Evolutionary conservation across 2,888 invertebrate species (phyloP), one percentile per base, ranked within the genome.

Genomic region (Ochropacha duplaris): DNA sequence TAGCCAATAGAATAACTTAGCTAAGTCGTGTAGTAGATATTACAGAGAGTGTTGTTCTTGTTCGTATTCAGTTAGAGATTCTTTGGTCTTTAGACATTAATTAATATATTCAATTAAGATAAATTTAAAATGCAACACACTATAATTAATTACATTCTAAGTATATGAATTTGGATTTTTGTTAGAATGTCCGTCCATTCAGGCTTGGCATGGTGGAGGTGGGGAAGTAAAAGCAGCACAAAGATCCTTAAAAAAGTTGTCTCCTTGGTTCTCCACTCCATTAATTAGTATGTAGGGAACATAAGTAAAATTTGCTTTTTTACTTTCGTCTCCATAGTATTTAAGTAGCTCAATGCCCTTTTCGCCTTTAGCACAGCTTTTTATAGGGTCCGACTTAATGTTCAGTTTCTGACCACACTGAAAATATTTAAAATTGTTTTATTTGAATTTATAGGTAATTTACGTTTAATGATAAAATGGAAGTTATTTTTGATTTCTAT

Each of bases 271-370:
- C 8, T 28, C 55, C 2, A 51, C 58, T n/a, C 79, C 83, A 57
- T 87, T 84, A 51, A 87, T 71, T 6, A 83, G 60, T 14, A 82
- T 60, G 57, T 78, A 71, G 2, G 87, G 87, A 4, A 83, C 79
- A 26, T 14, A 72, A 0, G 60, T 22, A 49, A 67, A 79, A 16
- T 66, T 59, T 2, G 62, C 71, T 54, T 68, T 74, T 26, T 76
- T 61, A 54, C 76, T 84, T 59, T 77, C 72, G 1, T 74, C 73
- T 9, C 82, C 86, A 56, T 81, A 79, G 39, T 66, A 44, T 57
- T 78, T 72, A 0, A 83, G 72, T 6, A 86, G 73, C 19, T 62
- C 8, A 4, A 28, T 54, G 12, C 84, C 85, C 61, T 57, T 71
- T 4, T 54, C 22, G 1, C 78, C 64, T 57, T 81, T 83, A 0